phyloP scores from a whole-genome alignment of 2,113 vertebrate species.

The Aplodontia rufa region DNA sequence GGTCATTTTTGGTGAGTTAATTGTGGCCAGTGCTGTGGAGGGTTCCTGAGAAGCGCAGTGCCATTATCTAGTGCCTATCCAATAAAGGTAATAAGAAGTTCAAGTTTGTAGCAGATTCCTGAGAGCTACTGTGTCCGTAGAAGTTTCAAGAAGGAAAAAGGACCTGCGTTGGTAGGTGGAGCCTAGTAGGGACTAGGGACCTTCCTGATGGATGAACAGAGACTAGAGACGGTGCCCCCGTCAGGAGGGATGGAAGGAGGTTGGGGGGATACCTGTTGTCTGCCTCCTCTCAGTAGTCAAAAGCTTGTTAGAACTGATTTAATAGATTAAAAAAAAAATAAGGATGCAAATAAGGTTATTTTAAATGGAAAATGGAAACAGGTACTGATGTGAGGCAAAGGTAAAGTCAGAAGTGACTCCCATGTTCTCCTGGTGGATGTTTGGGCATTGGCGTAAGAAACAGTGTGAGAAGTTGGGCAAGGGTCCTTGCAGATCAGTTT shows the following conservation, averaged over 20 bases:
- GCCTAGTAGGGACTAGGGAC: not conserved
- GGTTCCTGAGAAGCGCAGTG: not conserved
- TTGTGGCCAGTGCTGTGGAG: not conserved
- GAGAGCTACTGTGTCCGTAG: not conserved
- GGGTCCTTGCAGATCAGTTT: not conserved
- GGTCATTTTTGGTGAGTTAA: not conserved
- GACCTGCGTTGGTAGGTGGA: too few species aligned
- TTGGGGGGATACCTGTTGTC: not conserved
- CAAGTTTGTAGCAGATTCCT: not conserved
- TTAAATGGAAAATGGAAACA: not conserved
- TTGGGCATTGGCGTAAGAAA: not conserved
- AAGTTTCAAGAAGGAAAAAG: not conserved
- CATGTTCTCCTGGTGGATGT: not conserved
- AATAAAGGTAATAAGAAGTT: not conserved
- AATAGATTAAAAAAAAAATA: not conserved
- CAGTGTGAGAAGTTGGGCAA: not conserved
- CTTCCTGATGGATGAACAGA: not conserved
- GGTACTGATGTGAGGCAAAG: not conserved
- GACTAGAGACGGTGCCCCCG: not conserved
- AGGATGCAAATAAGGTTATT: not conserved
- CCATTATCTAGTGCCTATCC: not conserved
- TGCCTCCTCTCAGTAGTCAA: not conserved
- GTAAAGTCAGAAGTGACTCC: not conserved
- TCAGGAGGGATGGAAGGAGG: too few species aligned
- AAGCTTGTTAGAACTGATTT: not conserved